Evolutionary conservation across 2,797 vertebrate genomes (phyloP).

Genomic region (Cryptoblepharus egeriae): DNA sequence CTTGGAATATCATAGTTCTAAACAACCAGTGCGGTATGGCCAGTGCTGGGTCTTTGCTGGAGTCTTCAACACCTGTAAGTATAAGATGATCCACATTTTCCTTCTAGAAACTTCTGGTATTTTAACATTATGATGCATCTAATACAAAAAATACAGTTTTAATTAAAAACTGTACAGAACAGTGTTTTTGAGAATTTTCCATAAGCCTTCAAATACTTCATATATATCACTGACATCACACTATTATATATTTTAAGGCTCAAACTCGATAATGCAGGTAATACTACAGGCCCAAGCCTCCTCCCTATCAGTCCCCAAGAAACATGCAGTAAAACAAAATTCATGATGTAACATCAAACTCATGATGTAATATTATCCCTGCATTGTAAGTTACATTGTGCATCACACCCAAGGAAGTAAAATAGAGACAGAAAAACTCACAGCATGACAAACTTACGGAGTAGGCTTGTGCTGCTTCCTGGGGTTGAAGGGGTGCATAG

Average conservation of each 20-base stretch:
- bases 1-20: slow-evolving; percentile 80
- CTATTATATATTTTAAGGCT: background rate
- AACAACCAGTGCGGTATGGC: slow-evolving; percentile 85
- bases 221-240: background rate
- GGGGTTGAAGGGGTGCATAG: no score
- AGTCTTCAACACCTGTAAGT: slow-evolving; percentile 96
- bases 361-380: background rate
- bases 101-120: background rate
- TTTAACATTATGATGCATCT: background rate
- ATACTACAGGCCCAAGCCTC: background rate
- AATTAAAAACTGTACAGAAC: background rate
- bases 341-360: background rate
- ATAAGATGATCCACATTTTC: slow-evolving; percentile 13
- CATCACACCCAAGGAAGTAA: background rate
- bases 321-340: background rate
- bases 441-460: no score
- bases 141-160: background rate
- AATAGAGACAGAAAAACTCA: background rate
- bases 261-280: background rate
- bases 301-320: background rate
- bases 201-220: background rate
- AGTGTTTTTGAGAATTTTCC: background rate
- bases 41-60: slow-evolving; percentile 98
- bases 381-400: background rate
- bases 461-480: no score